phyloP scores from a whole-genome alignment of 2,888 invertebrate species.

The Lacanobia wlatinum region DNA sequence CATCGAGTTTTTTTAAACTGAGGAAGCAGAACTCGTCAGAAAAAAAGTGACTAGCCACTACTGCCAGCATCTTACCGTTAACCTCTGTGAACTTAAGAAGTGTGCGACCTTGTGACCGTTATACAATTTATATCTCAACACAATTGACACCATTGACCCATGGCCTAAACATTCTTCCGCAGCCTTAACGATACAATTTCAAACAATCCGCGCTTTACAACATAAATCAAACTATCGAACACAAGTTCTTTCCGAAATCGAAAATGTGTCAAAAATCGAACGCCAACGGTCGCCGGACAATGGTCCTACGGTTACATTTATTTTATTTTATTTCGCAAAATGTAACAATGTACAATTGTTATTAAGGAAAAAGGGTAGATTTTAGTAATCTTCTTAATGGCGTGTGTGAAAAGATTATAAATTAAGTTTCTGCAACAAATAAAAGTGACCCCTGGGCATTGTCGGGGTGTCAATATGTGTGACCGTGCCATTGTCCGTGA shows the following conservation, averaged over 20 bases:
- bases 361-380: conserved; percentile 89
- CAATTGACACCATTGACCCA: conserved; percentile 86
- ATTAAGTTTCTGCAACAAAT: conserved; percentile 91
- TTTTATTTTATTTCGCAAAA: conserved; percentile 86
- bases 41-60: conserved; percentile 3
- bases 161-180: conserved; percentile 83
- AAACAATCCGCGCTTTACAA: conserved; percentile 78
- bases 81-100: conserved; percentile 82
- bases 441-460: conserved; percentile 90
- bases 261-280: conserved; percentile 87
- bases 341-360: conserved; percentile 90
- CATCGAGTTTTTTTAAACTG: background rate
- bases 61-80: conserved; percentile 75
- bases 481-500: conserved; percentile 88
- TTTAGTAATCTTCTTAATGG: conserved; percentile 91
- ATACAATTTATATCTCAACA: conserved; percentile 77
- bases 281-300: conserved; percentile 84
- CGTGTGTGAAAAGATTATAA: conserved; percentile 91
- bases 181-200: conserved; percentile 75
- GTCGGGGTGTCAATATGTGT: conserved; percentile 90
- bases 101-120: conserved; percentile 88
- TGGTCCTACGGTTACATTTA: conserved; percentile 86
- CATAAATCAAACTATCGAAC: conserved; percentile 88
- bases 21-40: background rate
- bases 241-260: conserved; percentile 85